Evolutionary conservation across 2,797 vertebrate genomes (phyloP).

Genomic region (Lindbergichthys nudifrons): DNA sequence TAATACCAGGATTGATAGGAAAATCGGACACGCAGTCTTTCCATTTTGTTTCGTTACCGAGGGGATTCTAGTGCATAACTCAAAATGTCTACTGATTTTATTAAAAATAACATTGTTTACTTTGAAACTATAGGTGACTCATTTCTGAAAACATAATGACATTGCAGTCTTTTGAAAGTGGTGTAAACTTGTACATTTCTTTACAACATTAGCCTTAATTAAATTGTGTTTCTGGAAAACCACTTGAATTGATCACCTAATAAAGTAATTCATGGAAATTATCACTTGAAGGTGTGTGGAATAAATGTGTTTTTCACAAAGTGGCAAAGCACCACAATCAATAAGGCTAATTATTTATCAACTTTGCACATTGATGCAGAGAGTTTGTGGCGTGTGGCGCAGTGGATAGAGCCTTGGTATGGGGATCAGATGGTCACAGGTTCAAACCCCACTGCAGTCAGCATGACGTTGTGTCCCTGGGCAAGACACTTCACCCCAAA

Average conservation of each 20-base stretch:
- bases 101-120: neutral
- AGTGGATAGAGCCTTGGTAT: too few species aligned
- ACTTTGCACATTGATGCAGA: conserved; percentile 26
- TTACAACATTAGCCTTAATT: neutral
- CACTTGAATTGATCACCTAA: conserved; percentile 23
- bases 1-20: neutral
- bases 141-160: neutral
- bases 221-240: conserved; percentile 24
- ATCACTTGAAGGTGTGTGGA: conserved; percentile 1
- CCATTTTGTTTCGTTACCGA: neutral
- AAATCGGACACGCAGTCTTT: neutral
- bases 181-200: neutral
- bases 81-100: neutral
- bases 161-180: conserved; percentile 1
- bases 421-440: too few species aligned
- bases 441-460: too few species aligned
- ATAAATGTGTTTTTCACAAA: conserved; percentile 8
- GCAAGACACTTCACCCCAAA: too few species aligned
- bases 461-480: too few species aligned
- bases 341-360: conserved; percentile 38
- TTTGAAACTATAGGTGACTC: neutral
- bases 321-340: conserved; percentile 19
- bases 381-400: too few species aligned
- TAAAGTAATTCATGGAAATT: conserved; percentile 11
- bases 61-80: neutral